Evolutionary conservation across 2,113 vertebrate species (phyloP), one percentile per base, ranked within the genome.

Genomic region (Mirounga angustirostris): DNA sequence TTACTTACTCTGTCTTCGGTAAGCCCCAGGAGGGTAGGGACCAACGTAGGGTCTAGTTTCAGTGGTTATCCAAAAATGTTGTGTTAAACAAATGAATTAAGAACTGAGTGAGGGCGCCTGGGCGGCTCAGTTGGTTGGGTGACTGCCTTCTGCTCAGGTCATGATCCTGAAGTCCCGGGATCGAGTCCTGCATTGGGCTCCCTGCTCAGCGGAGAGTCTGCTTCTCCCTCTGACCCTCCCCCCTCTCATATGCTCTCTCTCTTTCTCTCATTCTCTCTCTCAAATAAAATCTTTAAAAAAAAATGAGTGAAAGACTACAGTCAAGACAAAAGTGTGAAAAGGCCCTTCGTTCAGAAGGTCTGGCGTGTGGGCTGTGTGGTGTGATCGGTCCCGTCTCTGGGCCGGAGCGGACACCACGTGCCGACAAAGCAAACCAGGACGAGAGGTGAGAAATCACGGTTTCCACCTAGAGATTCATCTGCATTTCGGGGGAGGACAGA

Each of bases 371-470:
- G 24, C 26, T 63, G 19, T 40, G 33, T 0, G 4, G 14, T 33
- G 33, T 24, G 36, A 26, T 22, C 9, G 0, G 10, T 82, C 18
- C 71, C 21, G 15, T 59, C 1, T 74, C 30, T 46, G 1, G 15
- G 24, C 46, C 73, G 4, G 12, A 30, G n/a, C 0, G 9, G 50
- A 33, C 10, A 8, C 36, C 3, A 5, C 3, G 36, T 15, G 36
- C 30, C 82, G 56, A 40, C 58, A 24, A 65, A 0, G 0, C 54
- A 24, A 67, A 91, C 15, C 52, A 56, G 46, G 65, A 59, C 63
- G 4, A 58, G 65, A 30, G 14, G 28, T 1, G 4, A 56, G 10
- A 36, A 36, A 24, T 26, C 73, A 3, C 24, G n/a, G 52, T 40
- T 52, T 43, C 43, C 4, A 16, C n/a, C 71, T 59, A 56, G 16